phyloP scores from a whole-genome alignment of 2,113 vertebrate species.

The Dendrocopos noguchii region DNA sequence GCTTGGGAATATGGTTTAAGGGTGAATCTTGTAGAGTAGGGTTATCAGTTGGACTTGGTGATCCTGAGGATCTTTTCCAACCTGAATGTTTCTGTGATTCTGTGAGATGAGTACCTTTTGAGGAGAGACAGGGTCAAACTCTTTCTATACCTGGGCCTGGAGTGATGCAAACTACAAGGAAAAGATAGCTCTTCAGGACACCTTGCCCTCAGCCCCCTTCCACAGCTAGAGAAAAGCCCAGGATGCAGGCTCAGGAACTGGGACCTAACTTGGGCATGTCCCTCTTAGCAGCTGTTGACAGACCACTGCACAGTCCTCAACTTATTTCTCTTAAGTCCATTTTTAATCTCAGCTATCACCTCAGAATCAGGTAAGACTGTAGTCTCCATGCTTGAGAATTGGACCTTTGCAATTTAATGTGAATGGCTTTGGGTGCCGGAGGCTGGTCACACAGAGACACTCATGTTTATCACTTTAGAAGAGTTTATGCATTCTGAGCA shows the following conservation, averaged over 20 bases:
- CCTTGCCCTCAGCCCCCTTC: not conserved
- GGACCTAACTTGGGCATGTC: not conserved
- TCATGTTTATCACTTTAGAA: not conserved
- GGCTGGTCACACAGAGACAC: not conserved
- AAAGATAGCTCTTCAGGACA: not conserved
- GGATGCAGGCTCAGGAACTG: not conserved
- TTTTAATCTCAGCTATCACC: not conserved
- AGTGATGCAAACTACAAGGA: not conserved
- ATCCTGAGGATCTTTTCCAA: too few species aligned
- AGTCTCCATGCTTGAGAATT: not conserved
- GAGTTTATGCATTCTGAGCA: not conserved
- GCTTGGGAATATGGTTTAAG: too few species aligned
- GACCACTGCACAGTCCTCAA: not conserved
- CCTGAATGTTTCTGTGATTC: too few species aligned
- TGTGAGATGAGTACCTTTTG: not conserved
- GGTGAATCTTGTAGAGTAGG: too few species aligned
- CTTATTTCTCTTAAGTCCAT: not conserved
- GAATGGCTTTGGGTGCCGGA: not conserved
- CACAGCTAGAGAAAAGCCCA: not conserved
- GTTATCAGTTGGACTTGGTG: too few species aligned
- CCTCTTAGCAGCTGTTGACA: not conserved
- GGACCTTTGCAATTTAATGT: rapidly evolving
- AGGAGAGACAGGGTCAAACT: not conserved
- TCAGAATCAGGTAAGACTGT: not conserved
- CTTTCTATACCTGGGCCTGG: not conserved